Percentiles rank a stretch among this genome's conserved stretches.
These are phyloP conservation scores for Micromussa lordhowensis DNA, from an alignment of 92 coral and sea anemone genomes.

Conservation along the genomic window DNA sequence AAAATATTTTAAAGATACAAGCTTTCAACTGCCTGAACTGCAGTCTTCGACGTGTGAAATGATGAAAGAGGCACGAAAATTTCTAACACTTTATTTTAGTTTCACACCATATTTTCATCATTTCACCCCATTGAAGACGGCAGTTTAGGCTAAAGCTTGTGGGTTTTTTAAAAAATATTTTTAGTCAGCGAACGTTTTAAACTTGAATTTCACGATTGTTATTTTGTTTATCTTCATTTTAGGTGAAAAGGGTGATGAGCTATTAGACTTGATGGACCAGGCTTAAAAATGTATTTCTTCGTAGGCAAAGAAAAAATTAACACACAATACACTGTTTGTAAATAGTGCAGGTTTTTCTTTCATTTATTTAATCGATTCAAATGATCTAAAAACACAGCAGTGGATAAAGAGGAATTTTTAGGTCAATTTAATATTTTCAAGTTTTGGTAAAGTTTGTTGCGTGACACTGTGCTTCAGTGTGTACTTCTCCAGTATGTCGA, in stretches of 20 bases:
- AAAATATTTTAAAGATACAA: too few species aligned
- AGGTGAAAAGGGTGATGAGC: slow-evolving; percentile 95
- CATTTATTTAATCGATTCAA: not conserved
- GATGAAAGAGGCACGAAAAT: too few species aligned
- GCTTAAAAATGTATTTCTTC: slow-evolving; percentile 57
- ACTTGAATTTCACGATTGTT: too few species aligned
- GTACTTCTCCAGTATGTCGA: not conserved
- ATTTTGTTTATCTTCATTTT: not conserved
- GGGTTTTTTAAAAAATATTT: too few species aligned
- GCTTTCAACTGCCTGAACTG: too few species aligned
- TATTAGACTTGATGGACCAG: slow-evolving; percentile 91
- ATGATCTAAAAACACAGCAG: not conserved
- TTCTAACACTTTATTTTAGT: too few species aligned
- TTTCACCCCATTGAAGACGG: too few species aligned
- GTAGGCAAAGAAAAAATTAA: not conserved
- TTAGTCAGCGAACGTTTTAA: too few species aligned
- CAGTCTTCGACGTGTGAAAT: too few species aligned
- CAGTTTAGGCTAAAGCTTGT: too few species aligned
- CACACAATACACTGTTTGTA: not conserved
- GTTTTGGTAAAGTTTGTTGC: too few species aligned
- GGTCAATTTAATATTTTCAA: not conserved
- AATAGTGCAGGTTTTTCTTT: not conserved
- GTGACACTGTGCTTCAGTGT: not conserved
- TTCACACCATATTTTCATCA: too few species aligned
- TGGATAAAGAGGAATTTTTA: not conserved